Base-by-base conservation (phyloP, 2,888 invertebrate species). In the Copidosoma aretas region DNA sequence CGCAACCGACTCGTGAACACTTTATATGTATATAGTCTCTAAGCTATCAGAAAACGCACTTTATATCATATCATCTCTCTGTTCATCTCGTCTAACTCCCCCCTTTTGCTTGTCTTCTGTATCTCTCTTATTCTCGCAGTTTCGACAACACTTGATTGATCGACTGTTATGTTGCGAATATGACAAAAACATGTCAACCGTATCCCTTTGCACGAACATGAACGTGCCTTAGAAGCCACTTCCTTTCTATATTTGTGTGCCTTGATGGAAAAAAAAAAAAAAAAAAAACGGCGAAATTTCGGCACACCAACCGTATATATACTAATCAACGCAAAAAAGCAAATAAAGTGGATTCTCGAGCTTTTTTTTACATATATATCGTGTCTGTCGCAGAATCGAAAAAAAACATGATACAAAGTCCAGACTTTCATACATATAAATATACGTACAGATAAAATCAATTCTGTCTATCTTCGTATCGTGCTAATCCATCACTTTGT, bases 11-110 rank as follows among this genome's bases (percentile, higher is more conserved):
- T 54, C 78, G 80, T 60, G 80, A 82, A 68, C 82, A 80, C 71
- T 83, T 83, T 78, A 73, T n/a, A n/a, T n/a, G n/a, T n/a, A n/a
- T n/a, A n/a, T 81, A 67, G 81, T 82, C 76, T 79, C 81, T 62
- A 81, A 82, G 76, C 80, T 82, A 73, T 79, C 76, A 71, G 60
- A 49, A 32, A 58, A 67, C 54, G 49, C 41, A 59, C 59, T 58
- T 51, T 25, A 53, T 46, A 41, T 54, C 15, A 32, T 8, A 32
- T 15, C 17, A 22, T 25, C 25, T 22, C 19, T 14, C 43, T 46
- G 15, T 46, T 17, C 17, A 14, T 57, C 57, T 12, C 59, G 8
- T 39, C 22, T 24, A 19, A 4, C 54, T 24, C 24, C 10, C 52
- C 25, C n/a, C 17, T 57, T 17, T 32, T 19, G 17, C 19, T 52